Evolutionary conservation across 37 sponge, comb jelly and placozoan species (phyloP).

Genomic region (Axinella damicornis): DNA sequence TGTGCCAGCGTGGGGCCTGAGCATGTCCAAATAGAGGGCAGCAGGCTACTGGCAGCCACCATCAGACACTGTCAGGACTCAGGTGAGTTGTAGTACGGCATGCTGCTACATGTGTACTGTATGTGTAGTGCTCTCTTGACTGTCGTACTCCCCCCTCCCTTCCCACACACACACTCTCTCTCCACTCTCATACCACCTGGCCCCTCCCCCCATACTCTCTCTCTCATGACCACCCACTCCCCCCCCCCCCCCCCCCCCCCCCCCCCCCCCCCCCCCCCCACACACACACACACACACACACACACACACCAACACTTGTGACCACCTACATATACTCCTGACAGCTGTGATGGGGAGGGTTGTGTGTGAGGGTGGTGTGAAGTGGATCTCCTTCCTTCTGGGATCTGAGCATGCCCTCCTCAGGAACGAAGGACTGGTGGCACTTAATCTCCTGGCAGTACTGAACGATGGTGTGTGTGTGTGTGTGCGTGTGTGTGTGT

Average conservation of each 20-base stretch:
- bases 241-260: too few species aligned
- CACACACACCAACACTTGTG: too few species aligned
- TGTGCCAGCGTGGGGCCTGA: not conserved
- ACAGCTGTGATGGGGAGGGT: conserved; percentile 43
- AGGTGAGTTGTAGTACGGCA: conserved; percentile 13
- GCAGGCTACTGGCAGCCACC: conserved; percentile 52
- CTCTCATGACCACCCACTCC: too few species aligned
- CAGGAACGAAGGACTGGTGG: conserved; percentile 73
- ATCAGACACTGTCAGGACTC: conserved; percentile 49
- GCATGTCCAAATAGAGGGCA: conserved; percentile 69
- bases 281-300: not conserved
- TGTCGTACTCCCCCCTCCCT: too few species aligned
- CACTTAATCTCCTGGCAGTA: conserved; percentile 49
- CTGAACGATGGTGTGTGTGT: conserved; percentile 30
- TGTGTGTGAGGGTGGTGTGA: conserved; percentile 34
- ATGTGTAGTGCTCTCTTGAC: too few species aligned
- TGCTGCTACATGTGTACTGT: too few species aligned
- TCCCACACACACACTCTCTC: too few species aligned
- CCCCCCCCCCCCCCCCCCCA: too few species aligned
- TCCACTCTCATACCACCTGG: too few species aligned
- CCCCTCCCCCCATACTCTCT: too few species aligned
- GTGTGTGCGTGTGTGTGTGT: conserved; percentile 10
- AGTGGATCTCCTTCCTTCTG: conserved; percentile 57
- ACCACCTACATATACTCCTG: too few species aligned
- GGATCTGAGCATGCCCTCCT: conserved; percentile 49